Evolutionary conservation across 2,888 invertebrate species (phyloP), one percentile per base, ranked within the genome.

Genomic region (Agriopis leucophaearia): DNA sequence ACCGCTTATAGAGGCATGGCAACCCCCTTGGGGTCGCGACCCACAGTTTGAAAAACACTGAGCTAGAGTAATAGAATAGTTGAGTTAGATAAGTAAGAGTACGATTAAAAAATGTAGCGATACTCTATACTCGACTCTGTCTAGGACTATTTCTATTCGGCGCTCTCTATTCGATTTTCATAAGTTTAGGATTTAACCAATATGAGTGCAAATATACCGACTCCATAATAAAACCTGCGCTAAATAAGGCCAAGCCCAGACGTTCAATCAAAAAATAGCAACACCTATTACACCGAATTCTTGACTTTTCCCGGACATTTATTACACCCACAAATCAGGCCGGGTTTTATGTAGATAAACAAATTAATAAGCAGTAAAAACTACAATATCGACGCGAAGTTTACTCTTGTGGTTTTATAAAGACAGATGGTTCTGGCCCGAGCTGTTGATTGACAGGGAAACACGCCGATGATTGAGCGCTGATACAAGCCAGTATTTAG

Each of bases 401-500:
- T 92, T 91, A 91, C 87, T 79, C 81, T 80, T 71, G n/a, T n/a
- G 70, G 82, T 85, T 92, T 92, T 90, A 92, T 92, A 91, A 88
- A 92, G 93, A 92, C 88, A 83, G 85, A 92, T 92, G 88, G 84
- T 87, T 86, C 87, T 87, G 87, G 86, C 76, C 74, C 74, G 70
- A 66, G 67, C 65, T 78, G 85, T 52, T 84, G 92, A 92, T 85
- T 89, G 92, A 92, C 88, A 85, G 85, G 87, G 88, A 88, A 90
- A 91, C 91, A 90, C 81, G 72, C 71, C 79, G 90, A 89, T 91
- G 92, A 92, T 91, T 85, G 92, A 92, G 77, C 75, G 84, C 86
- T 89, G 91, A 91, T 88, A 89, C 87, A 87, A 89, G 82, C 91
- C 91, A 92, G 90, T 87, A 88, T 88, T 88, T 87, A 84, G 83